A percentile compares a stretch with the other conserved stretches of the same genome.
These are phyloP conservation scores for Amiota communis DNA, from an alignment of 2,888 invertebrate genomes.

Conservation along the genomic window DNA sequence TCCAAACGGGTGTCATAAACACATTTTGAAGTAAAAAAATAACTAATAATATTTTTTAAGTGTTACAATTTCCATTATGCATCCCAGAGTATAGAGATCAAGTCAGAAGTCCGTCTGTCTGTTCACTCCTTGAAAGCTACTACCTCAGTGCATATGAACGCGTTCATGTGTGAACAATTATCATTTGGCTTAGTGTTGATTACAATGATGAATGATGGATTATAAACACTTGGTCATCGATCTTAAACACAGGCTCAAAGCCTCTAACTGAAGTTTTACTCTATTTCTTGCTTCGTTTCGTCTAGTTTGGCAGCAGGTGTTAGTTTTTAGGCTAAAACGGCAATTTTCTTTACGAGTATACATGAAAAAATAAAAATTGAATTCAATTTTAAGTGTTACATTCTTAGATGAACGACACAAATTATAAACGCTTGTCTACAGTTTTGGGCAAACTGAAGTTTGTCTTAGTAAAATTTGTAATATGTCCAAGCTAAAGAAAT, in stretches of 20 bases:
- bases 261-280: conserved; percentile 21
- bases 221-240: conserved; percentile 55
- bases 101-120: neutral
- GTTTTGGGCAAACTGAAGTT: no score
- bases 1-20: conserved; percentile 66
- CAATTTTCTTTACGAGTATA: conserved; percentile 24
- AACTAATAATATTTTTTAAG: conserved; percentile 55
- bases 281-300: neutral
- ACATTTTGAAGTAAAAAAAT: conserved; percentile 48
- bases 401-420: conserved; percentile 28
- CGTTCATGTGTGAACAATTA: conserved; percentile 22
- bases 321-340: conserved; percentile 13
- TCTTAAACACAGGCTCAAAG: conserved; percentile 31
- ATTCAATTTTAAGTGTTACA: conserved; percentile 26
- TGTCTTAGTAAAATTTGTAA: no score
- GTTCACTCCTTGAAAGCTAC: neutral
- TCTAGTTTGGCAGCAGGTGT: conserved; percentile 10
- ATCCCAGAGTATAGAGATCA: neutral
- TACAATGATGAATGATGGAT: conserved; percentile 55
- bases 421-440: conserved; percentile 24
- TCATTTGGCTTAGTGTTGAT: conserved; percentile 51
- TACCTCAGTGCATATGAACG: neutral
- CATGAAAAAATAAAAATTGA: conserved; percentile 16
- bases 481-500: no score
- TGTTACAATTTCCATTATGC: conserved; percentile 67